Base-by-base conservation (phyloP, 2,113 vertebrate species). In the Chinchilla lanigera region DNA sequence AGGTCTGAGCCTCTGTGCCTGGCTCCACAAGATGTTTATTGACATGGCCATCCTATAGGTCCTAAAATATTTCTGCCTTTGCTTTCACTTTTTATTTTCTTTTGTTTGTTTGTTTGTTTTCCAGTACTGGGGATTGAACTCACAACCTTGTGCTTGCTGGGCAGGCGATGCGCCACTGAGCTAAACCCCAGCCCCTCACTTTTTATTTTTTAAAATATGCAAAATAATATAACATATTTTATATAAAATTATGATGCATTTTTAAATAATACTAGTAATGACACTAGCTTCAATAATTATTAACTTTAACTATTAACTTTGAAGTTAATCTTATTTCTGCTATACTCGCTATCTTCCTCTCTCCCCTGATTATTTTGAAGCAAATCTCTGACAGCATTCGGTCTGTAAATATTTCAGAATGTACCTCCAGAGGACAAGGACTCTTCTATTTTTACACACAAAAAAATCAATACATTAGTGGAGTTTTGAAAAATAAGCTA, bases 401-500 rank as follows among this genome's bases (percentile, higher is more conserved):
- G 52, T 71, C 78, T 52, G 44, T 52, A 84, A 89, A 84, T 89
- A 73, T 83, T 85, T 95, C 81, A 78, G 30, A 38, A 50, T 33
- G 73, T 86, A 22, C 38, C 1, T 50, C 38, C 30, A 78, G 77
- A 56, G 73, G 73, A 41, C 33, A 77, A 90, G 9, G 38, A 10
- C 16, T 56, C 30, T 65, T 85, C 69, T 61, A 41, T 75, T 89
- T 54, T 86, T 91, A 52, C 10, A 26, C 13, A 69, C 3, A n/a
- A n/a, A 85, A 85, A 80, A 38, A 82, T 89, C 56, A 75, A 52
- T 52, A 50, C 3, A 1, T 41, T 81, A 52, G 50, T 69, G 1
- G 26, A 86, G 41, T 80, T 91, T 80, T 78, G 7, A 85, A 85
- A 95, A 95, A 86, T 58, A 77, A 77, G 22, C 33, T 38, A 69